Base-by-base conservation (phyloP, 2,113 vertebrate genomes). In the Serinus canaria region DNA sequence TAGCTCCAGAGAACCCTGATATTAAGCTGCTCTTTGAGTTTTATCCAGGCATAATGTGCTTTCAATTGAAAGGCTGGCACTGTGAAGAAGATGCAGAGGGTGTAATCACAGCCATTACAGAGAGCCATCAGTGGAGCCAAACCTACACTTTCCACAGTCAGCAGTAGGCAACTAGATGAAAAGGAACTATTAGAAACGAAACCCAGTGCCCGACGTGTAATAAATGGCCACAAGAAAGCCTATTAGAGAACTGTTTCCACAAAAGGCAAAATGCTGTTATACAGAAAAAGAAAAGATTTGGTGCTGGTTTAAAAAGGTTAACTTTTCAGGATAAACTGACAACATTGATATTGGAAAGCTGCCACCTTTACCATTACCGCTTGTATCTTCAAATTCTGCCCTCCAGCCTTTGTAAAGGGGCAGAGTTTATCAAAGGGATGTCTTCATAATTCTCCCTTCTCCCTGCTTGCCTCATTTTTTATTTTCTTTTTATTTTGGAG, bases 21-120 rank as follows among this genome's bases (percentile, higher is more conserved):
- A 98, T 98, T 97, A 98, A 98, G 96, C 97, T 70, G 96, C 97
- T 98, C 97, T 98, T 97, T 97, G 97, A 97, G 96, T 96, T 97
- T 96, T 96, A 96, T 97, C 97, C 97, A 96, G 97, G 97, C 96
- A 94, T 98, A 98, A 98, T 96, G 97, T 92, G 95, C 94, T 93
- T 97, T 97, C 89, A 62, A 39, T 81, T 98, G 97, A 98, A 97
- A 97, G 97, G 97, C 97, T 97, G 96, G 98, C 90, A 94, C 95
- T 81, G 97, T 93, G 97, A 97, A 96, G 97, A 97, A 96, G 97
- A 97, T 94, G 95, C 97, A 68, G 97, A 97, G 98, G 97, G 97
- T 97, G 96, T 98, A 98, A 98, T 98, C 97, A 98, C 97, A 97
- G 97, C 97, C 97, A 97, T 97, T 97, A 98, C 91, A 73, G 79